These are phyloP conservation scores for Luffia ferchaultella DNA, from an alignment of 2,888 invertebrate species.

Conservation along the genomic window DNA sequence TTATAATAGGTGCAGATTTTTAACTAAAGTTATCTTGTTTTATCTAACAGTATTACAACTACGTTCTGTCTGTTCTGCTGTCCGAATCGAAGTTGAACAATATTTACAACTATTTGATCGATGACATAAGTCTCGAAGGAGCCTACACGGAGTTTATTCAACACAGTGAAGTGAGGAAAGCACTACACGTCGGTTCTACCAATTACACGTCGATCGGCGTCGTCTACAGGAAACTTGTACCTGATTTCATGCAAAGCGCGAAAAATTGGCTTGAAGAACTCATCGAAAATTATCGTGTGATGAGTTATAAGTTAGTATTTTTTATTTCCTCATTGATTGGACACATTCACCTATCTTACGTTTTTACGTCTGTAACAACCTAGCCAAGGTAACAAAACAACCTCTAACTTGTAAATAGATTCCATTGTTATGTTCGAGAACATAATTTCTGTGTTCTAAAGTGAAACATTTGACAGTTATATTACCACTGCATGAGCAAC, in stretches of 20 bases:
- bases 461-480: too few species aligned
- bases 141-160: slow-evolving; percentile 51
- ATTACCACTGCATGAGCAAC: too few species aligned
- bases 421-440: too few species aligned
- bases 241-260: slow-evolving; percentile 65
- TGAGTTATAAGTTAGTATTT: slow-evolving; percentile 66
- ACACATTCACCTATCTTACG: too few species aligned
- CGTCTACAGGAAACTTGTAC: slow-evolving; percentile 56
- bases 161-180: slow-evolving; percentile 44
- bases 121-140: slow-evolving; percentile 41
- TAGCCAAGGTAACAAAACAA: too few species aligned
- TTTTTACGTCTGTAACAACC: too few species aligned
- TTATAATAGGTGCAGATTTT: too few species aligned
- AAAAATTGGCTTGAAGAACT: slow-evolving; percentile 63
- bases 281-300: slow-evolving; percentile 60
- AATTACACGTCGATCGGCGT: slow-evolving; percentile 57
- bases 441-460: too few species aligned
- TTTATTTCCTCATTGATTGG: too few species aligned
- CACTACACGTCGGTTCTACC: slow-evolving; percentile 59
- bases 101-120: slow-evolving; percentile 56
- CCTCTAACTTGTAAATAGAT: too few species aligned
- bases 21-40: too few species aligned
- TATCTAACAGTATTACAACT: slow-evolving; percentile 55
- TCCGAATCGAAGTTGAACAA: slow-evolving; percentile 48
- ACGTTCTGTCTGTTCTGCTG: slow-evolving; percentile 47